A percentile compares a stretch with the other conserved stretches of the same genome.
Conservation (phyloP, 2,113 vertebrate species). For the Megaceryle maxima region DNA sequence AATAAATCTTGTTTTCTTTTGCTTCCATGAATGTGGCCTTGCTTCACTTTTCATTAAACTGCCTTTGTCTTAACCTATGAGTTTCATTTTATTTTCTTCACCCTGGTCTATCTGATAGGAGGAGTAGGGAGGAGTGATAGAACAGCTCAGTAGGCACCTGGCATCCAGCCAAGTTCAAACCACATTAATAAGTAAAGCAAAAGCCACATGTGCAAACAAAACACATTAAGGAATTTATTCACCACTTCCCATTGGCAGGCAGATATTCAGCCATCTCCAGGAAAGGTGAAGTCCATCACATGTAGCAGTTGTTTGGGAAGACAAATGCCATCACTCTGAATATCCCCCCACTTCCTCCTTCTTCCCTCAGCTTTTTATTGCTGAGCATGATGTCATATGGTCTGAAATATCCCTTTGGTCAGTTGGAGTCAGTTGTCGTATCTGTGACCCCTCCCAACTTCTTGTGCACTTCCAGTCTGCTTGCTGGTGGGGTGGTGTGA, state of each 20-base stretch:
- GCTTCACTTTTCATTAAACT: too few species aligned
- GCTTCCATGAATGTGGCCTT: too few species aligned
- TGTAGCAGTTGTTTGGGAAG: neutral
- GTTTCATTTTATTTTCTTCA: too few species aligned
- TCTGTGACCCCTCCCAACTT: neutral
- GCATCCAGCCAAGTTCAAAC: too few species aligned
- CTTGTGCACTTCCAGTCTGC: neutral
- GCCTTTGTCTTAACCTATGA: too few species aligned
- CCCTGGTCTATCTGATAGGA: too few species aligned
- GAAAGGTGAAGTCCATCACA: neutral
- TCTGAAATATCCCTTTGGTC: neutral
- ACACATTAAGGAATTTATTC: neutral
- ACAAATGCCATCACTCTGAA: neutral
- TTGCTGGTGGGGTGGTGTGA: neutral
- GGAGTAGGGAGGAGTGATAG: too few species aligned
- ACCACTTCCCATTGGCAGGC: neutral
- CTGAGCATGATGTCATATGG: neutral
- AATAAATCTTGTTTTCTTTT: too few species aligned
- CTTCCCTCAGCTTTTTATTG: neutral
- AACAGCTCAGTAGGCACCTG: too few species aligned
- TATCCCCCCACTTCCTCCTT: fast-evolving
- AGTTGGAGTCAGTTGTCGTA: neutral
- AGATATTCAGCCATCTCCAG: neutral
- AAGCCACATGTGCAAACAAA: neutral
- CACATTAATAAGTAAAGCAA: neutral